phyloP scores from a whole-genome alignment of 2,797 vertebrate genomes.

The Triplophysa bombifrons region DNA sequence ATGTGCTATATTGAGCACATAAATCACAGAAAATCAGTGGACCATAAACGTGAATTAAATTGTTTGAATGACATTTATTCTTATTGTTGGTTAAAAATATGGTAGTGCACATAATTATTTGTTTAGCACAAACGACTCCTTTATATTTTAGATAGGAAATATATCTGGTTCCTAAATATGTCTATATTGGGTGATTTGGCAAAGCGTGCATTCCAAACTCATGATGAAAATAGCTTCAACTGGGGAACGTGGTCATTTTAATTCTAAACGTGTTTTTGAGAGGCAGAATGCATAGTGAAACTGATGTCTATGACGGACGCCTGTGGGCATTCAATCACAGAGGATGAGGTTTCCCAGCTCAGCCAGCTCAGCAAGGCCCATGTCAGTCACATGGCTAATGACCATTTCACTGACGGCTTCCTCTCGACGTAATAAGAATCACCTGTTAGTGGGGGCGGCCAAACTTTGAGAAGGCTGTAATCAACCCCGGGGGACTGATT shows the following conservation, averaged over 20 bases:
- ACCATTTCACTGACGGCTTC: constrained; percentile 70
- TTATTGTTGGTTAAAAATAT: not conserved
- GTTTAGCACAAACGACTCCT: not conserved
- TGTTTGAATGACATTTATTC: not conserved
- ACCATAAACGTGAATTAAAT: too few relatives aligned
- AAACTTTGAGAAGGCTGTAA: constrained; percentile 67
- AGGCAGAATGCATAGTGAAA: constrained; percentile 58
- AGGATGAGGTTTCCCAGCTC: constrained; percentile 52
- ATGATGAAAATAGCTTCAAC: constrained; percentile 64
- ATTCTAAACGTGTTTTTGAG: constrained; percentile 56
- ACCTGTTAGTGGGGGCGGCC: constrained; percentile 71
- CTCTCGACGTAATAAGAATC: constrained; percentile 77
- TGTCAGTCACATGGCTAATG: constrained; percentile 69
- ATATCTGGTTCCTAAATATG: constrained; percentile 4
- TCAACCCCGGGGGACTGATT: constrained; percentile 77
- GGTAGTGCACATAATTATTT: not conserved
- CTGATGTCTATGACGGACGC: constrained; percentile 60
- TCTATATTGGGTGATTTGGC: constrained; percentile 54
- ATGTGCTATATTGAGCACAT: too few relatives aligned
- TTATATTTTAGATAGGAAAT: not conserved
- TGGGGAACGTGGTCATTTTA: constrained; percentile 66
- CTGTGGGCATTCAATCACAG: constrained; percentile 64
- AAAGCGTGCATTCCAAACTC: constrained; percentile 55
- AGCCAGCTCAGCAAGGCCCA: constrained; percentile 55
- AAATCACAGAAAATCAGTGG: too few relatives aligned